Conservation (phyloP, 2,888 invertebrate genomes). For the Heliconius ethilla region DNA sequence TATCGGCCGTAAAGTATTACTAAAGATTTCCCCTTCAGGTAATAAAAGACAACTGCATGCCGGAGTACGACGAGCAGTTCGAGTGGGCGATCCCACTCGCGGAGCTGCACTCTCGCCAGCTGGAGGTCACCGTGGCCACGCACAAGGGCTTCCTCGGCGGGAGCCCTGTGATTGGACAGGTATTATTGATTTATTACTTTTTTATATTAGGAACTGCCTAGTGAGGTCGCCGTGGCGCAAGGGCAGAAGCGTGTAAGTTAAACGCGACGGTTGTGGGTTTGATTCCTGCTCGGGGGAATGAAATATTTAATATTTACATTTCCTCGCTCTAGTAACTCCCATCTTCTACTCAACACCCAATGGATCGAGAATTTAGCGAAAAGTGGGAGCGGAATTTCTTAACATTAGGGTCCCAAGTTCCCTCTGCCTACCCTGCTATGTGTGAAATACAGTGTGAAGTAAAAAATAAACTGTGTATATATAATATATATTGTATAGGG, state of each 20-base stretch:
- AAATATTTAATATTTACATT: background rate
- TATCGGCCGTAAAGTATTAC: background rate
- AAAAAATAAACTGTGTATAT: no score
- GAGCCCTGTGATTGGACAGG: conserved; percentile 92
- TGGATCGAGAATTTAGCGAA: no score
- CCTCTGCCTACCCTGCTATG: no score
- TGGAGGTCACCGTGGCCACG: conserved; percentile 94
- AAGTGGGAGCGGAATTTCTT: no score
- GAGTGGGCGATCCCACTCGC: conserved; percentile 92
- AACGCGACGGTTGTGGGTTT: no score
- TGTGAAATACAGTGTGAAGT: no score
- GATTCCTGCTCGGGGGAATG: no score
- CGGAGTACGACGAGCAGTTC: conserved; percentile 94
- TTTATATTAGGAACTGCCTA: background rate
- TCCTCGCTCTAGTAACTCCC: background rate
- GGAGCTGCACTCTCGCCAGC: conserved; percentile 88
- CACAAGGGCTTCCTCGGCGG: conserved; percentile 93
- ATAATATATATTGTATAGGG: no score
- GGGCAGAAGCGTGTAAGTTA: no score
- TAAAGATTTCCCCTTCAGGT: conserved; percentile 68
- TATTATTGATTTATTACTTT: conserved; percentile 53
- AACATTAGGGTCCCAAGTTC: no score
- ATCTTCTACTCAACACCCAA: no score
- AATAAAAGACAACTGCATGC: conserved; percentile 94
- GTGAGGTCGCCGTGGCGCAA: no score